Conservation (phyloP, 2,113 vertebrate species). For the Ploceus nigricollis region DNA sequence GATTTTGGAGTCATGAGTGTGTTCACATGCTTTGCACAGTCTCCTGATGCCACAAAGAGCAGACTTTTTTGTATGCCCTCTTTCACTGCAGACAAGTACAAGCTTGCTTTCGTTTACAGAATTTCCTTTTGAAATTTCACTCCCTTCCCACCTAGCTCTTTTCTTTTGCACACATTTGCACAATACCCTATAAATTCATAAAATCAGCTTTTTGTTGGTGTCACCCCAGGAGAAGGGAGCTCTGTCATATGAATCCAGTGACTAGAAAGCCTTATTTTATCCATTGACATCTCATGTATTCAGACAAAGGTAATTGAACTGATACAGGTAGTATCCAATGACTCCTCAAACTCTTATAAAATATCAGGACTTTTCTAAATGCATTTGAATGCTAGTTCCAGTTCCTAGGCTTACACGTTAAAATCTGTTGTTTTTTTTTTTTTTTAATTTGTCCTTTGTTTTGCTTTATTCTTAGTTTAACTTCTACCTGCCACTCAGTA, state of each 20-base stretch:
- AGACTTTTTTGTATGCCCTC: neutral
- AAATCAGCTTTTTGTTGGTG: neutral
- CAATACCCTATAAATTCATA: neutral
- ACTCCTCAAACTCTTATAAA: neutral
- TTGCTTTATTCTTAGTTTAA: neutral
- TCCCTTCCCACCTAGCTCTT: neutral
- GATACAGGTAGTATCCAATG: accelerated
- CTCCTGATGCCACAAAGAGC: neutral
- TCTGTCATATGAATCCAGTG: neutral
- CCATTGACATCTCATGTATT: neutral
- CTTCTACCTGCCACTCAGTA: neutral
- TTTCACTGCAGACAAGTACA: neutral
- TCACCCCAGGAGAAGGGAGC: neutral
- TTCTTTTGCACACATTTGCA: neutral
- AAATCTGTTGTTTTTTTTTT: accelerated
- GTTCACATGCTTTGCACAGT: neutral
- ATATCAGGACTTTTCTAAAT: neutral
- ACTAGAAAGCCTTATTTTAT: neutral
- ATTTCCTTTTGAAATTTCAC: neutral
- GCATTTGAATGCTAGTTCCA: neutral
- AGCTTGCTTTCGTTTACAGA: neutral
- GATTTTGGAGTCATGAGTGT: neutral
- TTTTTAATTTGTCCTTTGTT: neutral
- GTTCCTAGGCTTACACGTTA: neutral
- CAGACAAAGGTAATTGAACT: neutral